Conservation (phyloP, 1,140 invertebrate genomes). For the Teleopsis dalmanni region DNA sequence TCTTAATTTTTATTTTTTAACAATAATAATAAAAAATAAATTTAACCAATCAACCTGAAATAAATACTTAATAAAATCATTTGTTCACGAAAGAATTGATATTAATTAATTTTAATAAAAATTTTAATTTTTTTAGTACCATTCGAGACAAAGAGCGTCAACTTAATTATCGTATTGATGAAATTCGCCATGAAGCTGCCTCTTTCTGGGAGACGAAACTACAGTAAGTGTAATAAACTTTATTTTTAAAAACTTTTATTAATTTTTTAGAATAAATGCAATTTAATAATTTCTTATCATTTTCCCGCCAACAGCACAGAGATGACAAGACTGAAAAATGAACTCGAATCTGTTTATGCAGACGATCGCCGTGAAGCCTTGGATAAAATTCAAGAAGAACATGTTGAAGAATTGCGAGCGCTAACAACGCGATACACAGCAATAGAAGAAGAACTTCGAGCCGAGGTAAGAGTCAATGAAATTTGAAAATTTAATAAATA, state of each 20-base stretch:
- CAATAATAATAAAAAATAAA: too few species aligned
- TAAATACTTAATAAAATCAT: too few species aligned
- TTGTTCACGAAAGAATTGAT: too few species aligned
- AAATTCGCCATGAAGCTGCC: conserved; percentile 52
- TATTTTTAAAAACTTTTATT: background rate
- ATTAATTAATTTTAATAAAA: too few species aligned
- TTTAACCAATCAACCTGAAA: too few species aligned
- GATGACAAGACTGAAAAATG: conserved; percentile 51
- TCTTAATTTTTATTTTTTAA: too few species aligned
- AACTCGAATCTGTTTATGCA: conserved; percentile 52
- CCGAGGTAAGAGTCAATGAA: conserved; percentile 48
- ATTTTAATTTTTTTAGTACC: conserved; percentile 21
- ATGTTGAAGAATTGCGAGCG: conserved; percentile 47
- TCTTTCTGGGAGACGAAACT: conserved; percentile 51
- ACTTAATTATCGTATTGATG: conserved; percentile 48
- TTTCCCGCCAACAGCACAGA: conserved; percentile 41
- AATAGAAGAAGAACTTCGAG: conserved; percentile 48
- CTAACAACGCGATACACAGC: conserved; percentile 50
- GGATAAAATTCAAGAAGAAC: conserved; percentile 46
- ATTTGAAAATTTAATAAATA: too few species aligned
- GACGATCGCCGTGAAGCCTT: conserved; percentile 54
- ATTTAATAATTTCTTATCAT: background rate
- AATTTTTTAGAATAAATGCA: background rate
- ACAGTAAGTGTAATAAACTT: conserved; percentile 28
- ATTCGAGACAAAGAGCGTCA: conserved; percentile 50